Evolutionary conservation across 2,797 vertebrate genomes (phyloP), one percentile per base, ranked within the genome.

Genomic region (Momotus momota): DNA sequence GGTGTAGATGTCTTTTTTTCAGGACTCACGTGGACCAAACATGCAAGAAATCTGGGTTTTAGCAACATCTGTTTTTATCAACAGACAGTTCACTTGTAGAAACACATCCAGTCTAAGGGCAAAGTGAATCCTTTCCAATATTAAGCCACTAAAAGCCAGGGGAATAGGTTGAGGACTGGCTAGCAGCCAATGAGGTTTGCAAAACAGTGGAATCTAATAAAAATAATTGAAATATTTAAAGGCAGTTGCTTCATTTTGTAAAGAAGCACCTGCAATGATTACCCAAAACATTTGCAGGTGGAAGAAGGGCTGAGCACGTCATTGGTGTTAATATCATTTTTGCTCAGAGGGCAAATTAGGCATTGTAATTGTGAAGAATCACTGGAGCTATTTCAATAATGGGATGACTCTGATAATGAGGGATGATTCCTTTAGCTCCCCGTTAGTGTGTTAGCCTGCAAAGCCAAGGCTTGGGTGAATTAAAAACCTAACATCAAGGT

Each of bases 191-290:
- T 94, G 96, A 90, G 95, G 94, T 96, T 96, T 97, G 96, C 95
- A 96, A 96, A 97, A 87, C 84, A 93, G 92, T 74, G 94, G 84
- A 74, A 93, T 88, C 94, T 96, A 94, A 96, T 96, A 96, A 96
- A 97, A 96, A 96, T 90, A 96, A 96, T 95, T 95, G 91, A 97
- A 94, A 97, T 96, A 96, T 94, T 96, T 96, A 93, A 96, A 96
- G 85, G 87, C 94, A 90, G 93, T 94, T 96, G 94, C 89, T 95
- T 94, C 90, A 86, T 58, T 94, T 88, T 93, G 48, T 90, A 94
- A 95, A 96, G 95, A 94, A 92, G 96, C 96, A 96, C 96, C 95
- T 96, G 96, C 95, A 94, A 66, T 73, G 89, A 92, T 96, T 96
- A 96, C 91, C 91, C 87, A 72, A 95, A 96, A 96, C 87, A 91